Evolutionary conservation across 2,888 invertebrate genomes (phyloP), one percentile per base, ranked within the genome.

Genomic region (Drosophila leonis): DNA sequence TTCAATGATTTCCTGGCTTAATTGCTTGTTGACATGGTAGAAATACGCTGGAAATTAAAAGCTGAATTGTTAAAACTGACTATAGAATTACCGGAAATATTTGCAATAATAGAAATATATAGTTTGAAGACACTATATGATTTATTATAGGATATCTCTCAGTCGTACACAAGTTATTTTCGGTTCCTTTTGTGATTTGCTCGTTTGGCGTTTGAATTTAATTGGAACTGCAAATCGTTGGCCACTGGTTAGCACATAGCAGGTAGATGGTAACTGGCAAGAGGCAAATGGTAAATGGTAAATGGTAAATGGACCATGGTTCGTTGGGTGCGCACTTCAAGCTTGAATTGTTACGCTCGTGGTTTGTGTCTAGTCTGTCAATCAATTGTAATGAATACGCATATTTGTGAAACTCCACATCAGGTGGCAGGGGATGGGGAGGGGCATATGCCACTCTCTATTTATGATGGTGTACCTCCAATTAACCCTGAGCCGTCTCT

Each of bases 381-480:
- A 89, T 84, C 84, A 84, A 87, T 69, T 89, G 85, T 89, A 84
- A 84, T 89, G 90, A 84, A 84, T 89, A 84, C 85, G 83, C 83
- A 88, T 74, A 69, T 83, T 88, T 86, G 64, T 59, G 63, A 39
- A 69, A 64, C 68, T 61, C 83, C 42, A 54, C 18, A 56, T 63
- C 51, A 65, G 64, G 7, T n/a, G 35, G 7, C 3, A 13, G 18
- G 13, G 51, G 10, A 12, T 24, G 31, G 3, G 15, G 37, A 0
- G 24, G 1, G 20, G 27, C n/a, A 27, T 3, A 33, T 44, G 46
- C 35, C 57, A 35, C 35, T 57, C 48, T 61, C 61, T 64, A 18
- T 59, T 55, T 69, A 39, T 39, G 60, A 60, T 52, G 63, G 60
- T 69, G 65, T 65, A 72, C 82, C 72, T 68, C 63, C 67, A 64